Evolutionary conservation across 2,113 vertebrate genomes (phyloP), one percentile per base, ranked within the genome.

Genomic region (rat (Rattus norvegicus)): DNA sequence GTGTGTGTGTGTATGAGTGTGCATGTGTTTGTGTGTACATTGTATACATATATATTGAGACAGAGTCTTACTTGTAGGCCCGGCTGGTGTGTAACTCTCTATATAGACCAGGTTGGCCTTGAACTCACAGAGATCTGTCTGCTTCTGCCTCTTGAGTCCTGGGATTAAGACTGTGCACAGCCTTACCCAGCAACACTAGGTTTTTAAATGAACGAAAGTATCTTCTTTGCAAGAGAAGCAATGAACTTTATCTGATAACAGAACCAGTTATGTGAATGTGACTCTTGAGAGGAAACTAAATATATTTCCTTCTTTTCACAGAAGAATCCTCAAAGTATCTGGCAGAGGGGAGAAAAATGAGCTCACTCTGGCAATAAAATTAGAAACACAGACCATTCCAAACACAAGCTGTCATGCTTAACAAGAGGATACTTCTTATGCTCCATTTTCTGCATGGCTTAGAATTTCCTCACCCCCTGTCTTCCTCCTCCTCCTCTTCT

Each of bases 341-440:
- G 83, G 73, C 93, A 83, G 67, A 43, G 56, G 16, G 26, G 28
- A 36, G 70, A 69, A 95, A 94, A 91, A 93, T 24, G 63, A 93
- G 54, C 79, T 97, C 26, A 19, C 10, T 90, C 43, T 54, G 70
- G 59, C 83, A 94, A 91, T 96, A 96, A 97, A 97, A 97, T 97
- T 98, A 97, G 97, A 91, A 96, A 94, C 91, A 80, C 54, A 92
- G 97, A 54, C 43, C 91, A 92, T 94, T 96, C 95, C 43, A 97
- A 95, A 95, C 91, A 97, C 90, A 97, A 92, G 89, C 95, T 97
- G 95, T 93, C 91, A 84, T 75, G 93, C 93, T 96, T 94, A 96
- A 91, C 73, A 76, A 49, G 52, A 84, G 67, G 85, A 81, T 79
- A 75, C 52, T 93, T 97, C 97, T 69, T 95, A 61, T 95, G 86